Evolutionary conservation across 2,797 vertebrate genomes (phyloP), one percentile per base, ranked within the genome.

Genomic region (Hypotaenidia okinawae): DNA sequence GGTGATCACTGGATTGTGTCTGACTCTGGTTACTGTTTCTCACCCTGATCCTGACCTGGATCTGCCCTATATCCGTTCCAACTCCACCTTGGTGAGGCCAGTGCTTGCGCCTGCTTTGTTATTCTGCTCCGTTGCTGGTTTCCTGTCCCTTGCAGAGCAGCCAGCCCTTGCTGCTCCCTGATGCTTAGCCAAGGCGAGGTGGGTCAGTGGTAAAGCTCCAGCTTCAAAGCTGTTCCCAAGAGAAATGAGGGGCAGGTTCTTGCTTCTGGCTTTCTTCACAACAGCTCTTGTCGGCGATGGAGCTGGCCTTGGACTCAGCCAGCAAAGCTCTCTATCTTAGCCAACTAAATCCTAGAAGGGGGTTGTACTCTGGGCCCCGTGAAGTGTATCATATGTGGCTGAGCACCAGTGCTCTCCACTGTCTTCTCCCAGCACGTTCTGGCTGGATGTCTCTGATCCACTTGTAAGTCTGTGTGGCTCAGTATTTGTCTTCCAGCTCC

Each of bases 181-280:
- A 18, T 21, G 35, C 11, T 37, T 23, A 17, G 10, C 37, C 55
- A 59, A 77, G 24, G 25, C 51, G 41, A 33, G 28, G 22, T 37
- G 37, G 32, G 57, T 10, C 13, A 19, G 27, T 6, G 25, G 28
- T 61, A 28, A 89, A 84, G 4, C 58, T 55, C 21, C 43, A 39
- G 49, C 54, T 47, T 37, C 43, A 63, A 57, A 75, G 30, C 37
- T 5, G 19, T 84, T 95, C 78, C 78, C 78, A 54, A 54, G 67
- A 78, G 78, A 89, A 92, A 67, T 14, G 23, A 84, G 37, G 17
- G 49, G 8, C 39, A 59, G 30, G 33, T 41, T 19, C 27, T 61
- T 33, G 39, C 51, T 81, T 75, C 92, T 93, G 82, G 70, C 59
- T 89, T 91, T 87, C 75, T 61, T 91, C 79, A 84, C 9, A 68